Evolutionary conservation across 2,113 vertebrate species (phyloP).

Genomic region (Rhinoderma darwinii): DNA sequence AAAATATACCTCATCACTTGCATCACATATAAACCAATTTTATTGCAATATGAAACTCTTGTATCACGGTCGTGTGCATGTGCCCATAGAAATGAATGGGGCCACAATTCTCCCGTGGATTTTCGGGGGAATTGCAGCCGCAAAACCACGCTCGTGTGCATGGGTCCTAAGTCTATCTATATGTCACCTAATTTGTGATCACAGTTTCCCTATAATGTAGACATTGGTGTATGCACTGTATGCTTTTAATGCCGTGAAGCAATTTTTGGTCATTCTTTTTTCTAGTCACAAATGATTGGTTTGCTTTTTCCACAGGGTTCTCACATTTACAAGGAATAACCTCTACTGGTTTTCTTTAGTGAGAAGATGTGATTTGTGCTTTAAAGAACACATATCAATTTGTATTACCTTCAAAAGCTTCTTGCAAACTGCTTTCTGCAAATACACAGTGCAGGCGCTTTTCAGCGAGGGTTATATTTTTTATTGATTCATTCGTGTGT

Average conservation of each 20-base stretch:
- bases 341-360: slow-evolving; percentile 16
- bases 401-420: slow-evolving; percentile 10
- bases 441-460: background rate
- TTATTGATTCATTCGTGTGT: background rate
- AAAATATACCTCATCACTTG: no score
- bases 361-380: slow-evolving; percentile 19
- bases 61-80: no score
- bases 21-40: no score
- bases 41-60: no score
- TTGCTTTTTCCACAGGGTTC: slow-evolving; percentile 2
- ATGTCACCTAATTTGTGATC: no score
- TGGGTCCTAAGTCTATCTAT: no score
- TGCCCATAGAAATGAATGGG: no score
- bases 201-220: background rate
- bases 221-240: background rate
- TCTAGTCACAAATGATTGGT: slow-evolving; percentile 13
- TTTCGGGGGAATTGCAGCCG: no score
- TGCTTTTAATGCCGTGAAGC: background rate
- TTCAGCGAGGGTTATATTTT: background rate
- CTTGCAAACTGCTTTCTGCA: background rate
- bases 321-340: background rate
- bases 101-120: no score
- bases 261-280: background rate
- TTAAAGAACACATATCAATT: slow-evolving; percentile 4
- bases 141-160: no score